Evolutionary conservation across 2,888 invertebrate genomes (phyloP).

Genomic region (Yponomeuta plumbellus): DNA sequence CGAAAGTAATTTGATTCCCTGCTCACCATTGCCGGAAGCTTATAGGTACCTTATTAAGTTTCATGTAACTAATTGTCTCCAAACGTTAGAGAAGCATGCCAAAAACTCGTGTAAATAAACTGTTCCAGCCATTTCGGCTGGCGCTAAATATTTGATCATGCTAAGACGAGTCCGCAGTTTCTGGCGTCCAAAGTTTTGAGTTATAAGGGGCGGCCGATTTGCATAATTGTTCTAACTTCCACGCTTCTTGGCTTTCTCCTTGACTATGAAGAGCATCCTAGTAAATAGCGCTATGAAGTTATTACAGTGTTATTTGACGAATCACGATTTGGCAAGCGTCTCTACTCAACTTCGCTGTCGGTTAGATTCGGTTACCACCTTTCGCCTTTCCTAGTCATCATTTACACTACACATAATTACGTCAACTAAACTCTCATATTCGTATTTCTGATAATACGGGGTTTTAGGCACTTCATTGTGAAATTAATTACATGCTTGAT

Average conservation of each 20-base stretch:
- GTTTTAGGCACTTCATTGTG: too few relatives aligned
- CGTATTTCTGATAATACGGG: too few relatives aligned
- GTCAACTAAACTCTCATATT: too few relatives aligned
- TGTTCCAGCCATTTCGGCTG: slow-evolving; percentile 10
- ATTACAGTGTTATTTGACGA: slow-evolving; percentile 25
- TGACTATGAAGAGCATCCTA: slow-evolving; percentile 31
- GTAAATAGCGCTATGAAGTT: slow-evolving; percentile 44
- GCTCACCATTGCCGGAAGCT: too few relatives aligned
- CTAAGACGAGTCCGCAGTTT: slow-evolving; percentile 41
- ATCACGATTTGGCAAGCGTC: slow-evolving; percentile 25
- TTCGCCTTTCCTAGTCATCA: neutral
- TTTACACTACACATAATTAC: too few relatives aligned
- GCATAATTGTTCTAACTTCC: slow-evolving; percentile 53
- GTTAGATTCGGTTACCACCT: neutral
- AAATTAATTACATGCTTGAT: too few relatives aligned
- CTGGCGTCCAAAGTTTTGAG: slow-evolving; percentile 52
- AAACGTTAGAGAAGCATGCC: neutral
- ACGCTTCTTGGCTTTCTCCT: slow-evolving; percentile 26
- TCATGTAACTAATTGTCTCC: too few relatives aligned
- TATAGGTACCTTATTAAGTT: too few relatives aligned
- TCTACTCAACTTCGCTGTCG: neutral
- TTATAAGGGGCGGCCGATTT: slow-evolving; percentile 43
- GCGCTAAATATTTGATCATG: slow-evolving; percentile 41
- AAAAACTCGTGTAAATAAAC: neutral
- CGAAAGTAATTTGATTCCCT: too few relatives aligned